These are phyloP conservation scores for Plemyria rubiginata DNA, from an alignment of 2,888 invertebrate species.

Conservation along the genomic window DNA sequence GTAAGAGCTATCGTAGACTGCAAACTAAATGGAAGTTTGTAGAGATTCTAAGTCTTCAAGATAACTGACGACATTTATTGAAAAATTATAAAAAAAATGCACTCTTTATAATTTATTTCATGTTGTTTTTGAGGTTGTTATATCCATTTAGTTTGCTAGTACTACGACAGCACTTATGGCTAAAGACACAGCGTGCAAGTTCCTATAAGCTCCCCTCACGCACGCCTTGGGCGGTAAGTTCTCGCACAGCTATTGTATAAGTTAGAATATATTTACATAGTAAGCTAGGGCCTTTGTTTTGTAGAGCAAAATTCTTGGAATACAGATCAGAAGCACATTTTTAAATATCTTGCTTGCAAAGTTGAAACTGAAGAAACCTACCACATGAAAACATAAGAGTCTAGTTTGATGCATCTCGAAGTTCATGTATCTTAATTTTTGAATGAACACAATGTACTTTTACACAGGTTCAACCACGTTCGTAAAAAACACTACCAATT, in stretches of 20 bases:
- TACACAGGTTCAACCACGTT: too few relatives aligned
- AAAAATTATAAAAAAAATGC: too few relatives aligned
- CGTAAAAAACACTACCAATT: too few relatives aligned
- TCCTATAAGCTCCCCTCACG: constrained; percentile 29
- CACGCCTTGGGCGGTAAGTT: constrained; percentile 34
- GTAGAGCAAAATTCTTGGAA: constrained; percentile 8
- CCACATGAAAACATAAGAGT: too few relatives aligned
- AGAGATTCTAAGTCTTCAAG: neutral
- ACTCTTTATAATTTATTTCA: too few relatives aligned
- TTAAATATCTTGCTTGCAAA: neutral
- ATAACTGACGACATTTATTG: neutral
- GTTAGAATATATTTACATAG: constrained; percentile 13
- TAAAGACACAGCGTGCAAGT: constrained; percentile 27
- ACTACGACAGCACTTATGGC: constrained; percentile 20
- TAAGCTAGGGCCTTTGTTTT: constrained; percentile 16
- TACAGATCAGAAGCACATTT: constrained; percentile 18
- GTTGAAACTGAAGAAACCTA: neutral
- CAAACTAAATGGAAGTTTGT: constrained; percentile 36
- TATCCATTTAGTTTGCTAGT: constrained; percentile 30
- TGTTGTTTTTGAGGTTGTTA: too few relatives aligned
- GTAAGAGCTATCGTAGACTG: constrained; percentile 39
- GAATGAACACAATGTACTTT: too few relatives aligned
- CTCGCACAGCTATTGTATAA: constrained; percentile 35
- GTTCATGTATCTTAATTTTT: too few relatives aligned
- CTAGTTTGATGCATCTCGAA: too few relatives aligned